Evolutionary conservation across 2,113 vertebrate species (phyloP).

Genomic region (Rhombomys opimus): DNA sequence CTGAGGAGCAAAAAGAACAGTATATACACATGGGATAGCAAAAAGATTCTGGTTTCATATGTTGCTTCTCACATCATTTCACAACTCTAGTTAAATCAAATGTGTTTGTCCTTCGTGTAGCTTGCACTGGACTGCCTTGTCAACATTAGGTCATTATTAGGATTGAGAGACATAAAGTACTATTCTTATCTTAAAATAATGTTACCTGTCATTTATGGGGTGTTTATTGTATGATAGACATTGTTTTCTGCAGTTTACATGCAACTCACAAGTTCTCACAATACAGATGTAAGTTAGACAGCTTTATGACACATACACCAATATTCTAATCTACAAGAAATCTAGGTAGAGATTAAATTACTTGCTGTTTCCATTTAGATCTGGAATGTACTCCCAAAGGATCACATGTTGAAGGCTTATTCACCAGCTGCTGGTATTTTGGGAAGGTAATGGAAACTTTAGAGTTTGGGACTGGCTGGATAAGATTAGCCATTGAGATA

Average conservation of each 20-base stretch:
- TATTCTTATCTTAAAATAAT: not conserved
- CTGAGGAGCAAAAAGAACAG: conserved; percentile 6
- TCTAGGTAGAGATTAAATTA: conserved; percentile 8
- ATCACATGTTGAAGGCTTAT: not conserved
- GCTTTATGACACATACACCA: not conserved
- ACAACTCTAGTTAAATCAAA: conserved; percentile 19
- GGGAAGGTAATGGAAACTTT: not conserved
- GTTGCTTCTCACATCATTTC: not conserved
- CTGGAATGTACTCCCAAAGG: not conserved
- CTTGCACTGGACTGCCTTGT: not conserved
- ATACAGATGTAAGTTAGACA: not conserved
- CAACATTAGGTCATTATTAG: not conserved
- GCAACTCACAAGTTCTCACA: conserved; percentile 4
- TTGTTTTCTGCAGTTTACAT: conserved; percentile 6
- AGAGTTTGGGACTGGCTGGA: not conserved
- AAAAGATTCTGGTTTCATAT: not conserved
- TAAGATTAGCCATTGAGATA: not conserved
- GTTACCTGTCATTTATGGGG: not conserved
- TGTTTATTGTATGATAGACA: conserved; percentile 1
- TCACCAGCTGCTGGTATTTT: not conserved
- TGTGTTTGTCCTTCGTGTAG: not conserved
- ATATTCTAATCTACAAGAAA: conserved; percentile 21
- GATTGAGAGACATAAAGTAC: not conserved
- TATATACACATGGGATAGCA: not conserved
- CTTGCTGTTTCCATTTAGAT: not conserved